Base-by-base conservation (phyloP, 2,888 invertebrate species). In the Apamea sordens region DNA sequence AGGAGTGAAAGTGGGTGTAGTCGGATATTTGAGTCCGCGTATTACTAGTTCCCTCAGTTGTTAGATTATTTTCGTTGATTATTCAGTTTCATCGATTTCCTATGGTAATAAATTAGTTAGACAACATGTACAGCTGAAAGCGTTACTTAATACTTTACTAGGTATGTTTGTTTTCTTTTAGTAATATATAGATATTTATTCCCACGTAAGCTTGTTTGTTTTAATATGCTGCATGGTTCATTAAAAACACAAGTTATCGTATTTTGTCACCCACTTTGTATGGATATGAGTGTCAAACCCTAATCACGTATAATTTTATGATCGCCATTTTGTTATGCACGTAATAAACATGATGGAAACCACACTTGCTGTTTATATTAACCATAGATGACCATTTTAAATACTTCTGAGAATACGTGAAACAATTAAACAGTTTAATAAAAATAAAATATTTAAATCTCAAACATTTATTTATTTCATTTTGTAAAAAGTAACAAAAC, bases 401-500 rank as follows among this genome's bases (percentile, higher is more conserved):
- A 41, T 24, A 28, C 7, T 18, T 53, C n/a, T 15, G 4, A 13
- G 6, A 44, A n/a, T 11, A 53, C 4, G 3, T 41, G 18, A 53
- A 69, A 36, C 2, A 21, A 41, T 44, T 36, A 15, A 0, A 73
- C 13, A 67, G 7, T 21, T 4, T 1, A 36, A 53, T 15, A 72
- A 63, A 72, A 64, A 69, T 1, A n/a, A 24, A 7, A n/a, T 28
- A 44, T 47, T 64, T 24, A 44, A 70, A 50, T 88, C 0, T 85
- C 82, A 89, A 87, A 87, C 71, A 76, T 90, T 83, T 90, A 76
- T 90, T 83, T 90, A 87, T 82, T 90, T 79, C 59, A 69, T 88
- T 89, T 88, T 83, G 84, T 91, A 91, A 90, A 92, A 93, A 92
- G 90, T 90, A 90, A 89, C 88, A 91, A 93, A 90, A 85, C 53